Base-by-base conservation (phyloP, 1,140 invertebrate genomes). In the Armadillidium nasatum region DNA sequence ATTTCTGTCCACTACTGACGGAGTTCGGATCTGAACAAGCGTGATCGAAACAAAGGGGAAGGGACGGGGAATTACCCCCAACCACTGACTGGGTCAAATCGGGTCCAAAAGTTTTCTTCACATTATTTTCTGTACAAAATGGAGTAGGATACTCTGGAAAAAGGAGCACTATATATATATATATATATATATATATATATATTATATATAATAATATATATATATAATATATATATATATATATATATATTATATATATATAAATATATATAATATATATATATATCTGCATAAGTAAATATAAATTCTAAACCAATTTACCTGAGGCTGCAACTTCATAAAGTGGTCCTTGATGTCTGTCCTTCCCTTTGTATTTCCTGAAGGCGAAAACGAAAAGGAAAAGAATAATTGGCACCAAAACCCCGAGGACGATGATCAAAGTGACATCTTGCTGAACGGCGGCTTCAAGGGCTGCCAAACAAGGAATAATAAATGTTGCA, bases 251-350 rank as follows among this genome's bases (percentile, higher is more conserved):
- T 33, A 33, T 33, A 33, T 33, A 33, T 33, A 33, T 33, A 33
- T 33, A 33, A 33, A 33, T 33, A 33, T 33, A 33, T 33, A 33
- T 33, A 33, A 33, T 33, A 33, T 33, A 33, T 33, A 33, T 33
- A 33, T 33, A 33, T 33, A 33, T 33, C 33, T 33, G 33, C 33
- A 33, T 33, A 33, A 33, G 33, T 33, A 33, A 33, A 33, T 33
- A 33, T 33, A 33, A 33, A 33, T 33, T 33, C 2, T 33, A 33
- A 33, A 6, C 33, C 33, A 33, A 33, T 33, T 90, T 87, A 94
- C 93, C 93, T 85, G 92, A 93, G 74, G 91, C 90, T 50, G 92
- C 92, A 89, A 94, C 93, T 81, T 93, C 93, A 83, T 94, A 95
- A 79, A 94, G 87, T 67, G 91, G 91, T 83, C 92, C 91, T 83